Base-by-base conservation (phyloP, 2,888 invertebrate species). In the Criorhina ranunculi region DNA sequence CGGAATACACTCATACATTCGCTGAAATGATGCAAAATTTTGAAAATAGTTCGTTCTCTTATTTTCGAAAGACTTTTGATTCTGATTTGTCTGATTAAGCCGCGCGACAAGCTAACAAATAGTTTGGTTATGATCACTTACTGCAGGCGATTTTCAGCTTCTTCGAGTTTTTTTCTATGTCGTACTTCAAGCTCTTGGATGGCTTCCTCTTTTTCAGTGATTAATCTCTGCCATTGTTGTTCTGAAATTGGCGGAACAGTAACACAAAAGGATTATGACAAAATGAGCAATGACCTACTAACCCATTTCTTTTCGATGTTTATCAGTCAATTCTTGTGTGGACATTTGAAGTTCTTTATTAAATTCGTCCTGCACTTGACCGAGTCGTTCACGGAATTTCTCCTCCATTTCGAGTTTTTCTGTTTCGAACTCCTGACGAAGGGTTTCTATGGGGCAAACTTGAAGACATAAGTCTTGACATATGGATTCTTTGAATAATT, bases 381-480 rank as follows among this genome's bases (percentile, higher is more conserved):
- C 89, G 57, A 92, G 87, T 17, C 95, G 94, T 83, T 95, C 95
- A 55, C 95, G 95, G 90, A 96, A 95, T 6, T 93, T 93, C 91
- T 95, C 95, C 88, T 96, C 96, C 72, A 96, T 94, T 91, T 95
- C 95, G 89, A 95, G 94, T 90, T 96, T 93, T 72, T 95, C 93
- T 87, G 94, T 93, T 55, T 96, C 92, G 62, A 96, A 93, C 88
- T 96, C 96, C 70, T 89, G 86, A 19, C 89, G 89, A 15, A 92
- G 88, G 35, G 88, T 87, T 80, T 88, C 89, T 88, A 6, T 72
- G 70, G 44, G 37, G 15, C 49, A 51, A 24, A 37, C 1, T 17
- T 12, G 8, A 4, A 9, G 0, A 19, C 5, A 0, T 31, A 9
- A 7, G 40, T 33, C 9, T 1, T 35, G 8, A 64, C 31, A 9